These are phyloP conservation scores for Drosophila quinaria DNA, from an alignment of 2,888 invertebrate species.

Conservation along the genomic window DNA sequence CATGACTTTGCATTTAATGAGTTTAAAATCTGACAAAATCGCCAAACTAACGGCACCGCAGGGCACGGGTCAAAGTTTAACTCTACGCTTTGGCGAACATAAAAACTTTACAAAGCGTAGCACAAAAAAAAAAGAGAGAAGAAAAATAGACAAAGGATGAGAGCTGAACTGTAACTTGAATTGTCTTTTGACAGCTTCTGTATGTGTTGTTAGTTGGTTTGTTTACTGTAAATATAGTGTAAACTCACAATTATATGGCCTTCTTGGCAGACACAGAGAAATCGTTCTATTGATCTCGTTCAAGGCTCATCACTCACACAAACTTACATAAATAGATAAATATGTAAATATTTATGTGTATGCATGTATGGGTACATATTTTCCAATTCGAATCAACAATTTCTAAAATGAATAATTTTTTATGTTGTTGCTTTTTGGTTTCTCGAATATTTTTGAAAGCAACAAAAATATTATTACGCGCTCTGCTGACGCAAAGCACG, in stretches of 20 bases:
- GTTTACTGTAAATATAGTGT: constrained; percentile 11
- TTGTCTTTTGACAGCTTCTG: constrained; percentile 1
- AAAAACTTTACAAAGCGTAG: constrained; percentile 38
- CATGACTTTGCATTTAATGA: constrained; percentile 38
- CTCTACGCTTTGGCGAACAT: constrained; percentile 23
- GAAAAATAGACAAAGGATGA: constrained; percentile 3
- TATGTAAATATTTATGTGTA: neutral
- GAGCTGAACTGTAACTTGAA: constrained; percentile 24
- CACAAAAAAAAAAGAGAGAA: constrained; percentile 8
- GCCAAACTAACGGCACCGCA: constrained; percentile 38
- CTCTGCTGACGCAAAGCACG: constrained; percentile 71
- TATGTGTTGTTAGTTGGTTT: neutral
- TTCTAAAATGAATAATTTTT: constrained; percentile 47
- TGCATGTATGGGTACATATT: constrained; percentile 11
- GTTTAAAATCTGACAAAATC: constrained; percentile 18
- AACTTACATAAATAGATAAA: constrained; percentile 9
- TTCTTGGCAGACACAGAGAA: constrained; percentile 7
- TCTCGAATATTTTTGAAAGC: constrained; percentile 25
- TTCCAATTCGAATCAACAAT: constrained; percentile 30
- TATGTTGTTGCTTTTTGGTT: constrained; percentile 19
- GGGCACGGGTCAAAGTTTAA: constrained; percentile 49
- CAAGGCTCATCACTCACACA: constrained; percentile 32
- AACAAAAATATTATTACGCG: constrained; percentile 54
- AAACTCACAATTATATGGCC: constrained; percentile 17
- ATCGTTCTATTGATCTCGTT: constrained; percentile 42